A percentile compares a stretch with the other conserved stretches of the same genome.
Evolutionary conservation across 2,888 invertebrate genomes (phyloP).

Genomic region (Caenorhabditis panamensis): DNA sequence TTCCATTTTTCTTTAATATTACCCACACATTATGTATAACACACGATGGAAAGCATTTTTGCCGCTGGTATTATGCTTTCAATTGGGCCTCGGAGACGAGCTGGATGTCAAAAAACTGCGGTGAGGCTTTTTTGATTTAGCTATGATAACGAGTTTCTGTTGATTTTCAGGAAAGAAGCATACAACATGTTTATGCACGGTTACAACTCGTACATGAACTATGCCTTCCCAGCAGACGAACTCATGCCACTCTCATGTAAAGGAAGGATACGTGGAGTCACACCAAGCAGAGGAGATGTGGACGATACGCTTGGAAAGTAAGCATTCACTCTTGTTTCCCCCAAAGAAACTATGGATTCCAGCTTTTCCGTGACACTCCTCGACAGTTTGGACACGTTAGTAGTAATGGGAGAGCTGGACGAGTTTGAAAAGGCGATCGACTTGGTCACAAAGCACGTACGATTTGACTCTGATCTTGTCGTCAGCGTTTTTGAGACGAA

Average conservation of each 20-base stretch:
- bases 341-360: conserved; percentile 67
- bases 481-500: conserved; percentile 99
- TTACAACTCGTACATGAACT: conserved; percentile 92
- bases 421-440: conserved; percentile 95
- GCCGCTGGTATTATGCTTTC: conserved; percentile 26
- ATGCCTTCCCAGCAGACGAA: conserved; percentile 98
- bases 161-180: conserved; percentile 84
- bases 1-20: background rate
- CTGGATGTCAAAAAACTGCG: conserved; percentile 27
- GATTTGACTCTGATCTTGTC: conserved; percentile 93
- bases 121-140: conserved; percentile 31
- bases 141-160: no score
- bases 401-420: conserved; percentile 91
- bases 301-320: conserved; percentile 98
- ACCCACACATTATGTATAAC: conserved; percentile 14
- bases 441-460: conserved; percentile 90
- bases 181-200: conserved; percentile 97
- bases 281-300: conserved; percentile 94
- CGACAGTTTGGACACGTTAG: conserved; percentile 94
- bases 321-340: conserved; percentile 83
- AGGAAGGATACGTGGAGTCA: conserved; percentile 92
- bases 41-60: conserved; percentile 35
- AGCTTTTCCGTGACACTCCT: conserved; percentile 97
- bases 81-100: conserved; percentile 10
- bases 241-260: conserved; percentile 96